Percentiles rank a stretch among this genome's conserved stretches.
These are phyloP conservation scores for Rugalucina vietnamica DNA, from an alignment of 2,888 invertebrate species.

Conservation along the genomic window DNA sequence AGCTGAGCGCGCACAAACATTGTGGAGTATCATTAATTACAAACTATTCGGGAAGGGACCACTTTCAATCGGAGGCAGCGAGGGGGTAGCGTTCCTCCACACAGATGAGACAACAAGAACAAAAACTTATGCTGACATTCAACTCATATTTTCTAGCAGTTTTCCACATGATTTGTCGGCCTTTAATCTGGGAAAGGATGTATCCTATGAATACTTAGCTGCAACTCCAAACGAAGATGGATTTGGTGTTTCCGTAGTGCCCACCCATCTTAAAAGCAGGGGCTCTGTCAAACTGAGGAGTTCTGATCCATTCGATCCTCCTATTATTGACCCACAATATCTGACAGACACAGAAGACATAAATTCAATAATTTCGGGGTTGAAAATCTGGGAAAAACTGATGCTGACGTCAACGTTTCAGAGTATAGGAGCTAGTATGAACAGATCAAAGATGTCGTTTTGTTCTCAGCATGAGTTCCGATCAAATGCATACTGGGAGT, in stretches of 20 bases:
- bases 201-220: not conserved
- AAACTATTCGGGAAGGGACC: not conserved
- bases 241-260: constrained; percentile 21
- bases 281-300: constrained; percentile 91
- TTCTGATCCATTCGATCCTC: constrained; percentile 90
- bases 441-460: constrained; percentile 13
- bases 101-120: not conserved
- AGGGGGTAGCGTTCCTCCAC: constrained; percentile 28
- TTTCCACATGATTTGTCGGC: not conserved
- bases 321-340: constrained; percentile 95
- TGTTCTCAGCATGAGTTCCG: constrained; percentile 31
- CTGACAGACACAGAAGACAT: constrained; percentile 85
- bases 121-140: constrained; percentile 36
- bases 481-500: constrained; percentile 52
- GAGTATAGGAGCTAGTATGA: constrained; percentile 28
- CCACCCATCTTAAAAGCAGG: constrained; percentile 87
- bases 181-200: not conserved
- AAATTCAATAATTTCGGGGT: constrained; percentile 34
- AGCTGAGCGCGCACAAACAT: not conserved
- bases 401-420: constrained; percentile 41
- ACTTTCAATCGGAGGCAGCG: not conserved
- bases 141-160: constrained; percentile 14
- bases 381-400: constrained; percentile 33
- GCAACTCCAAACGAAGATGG: constrained; percentile 71
- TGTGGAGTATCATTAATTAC: constrained; percentile 7